Evolutionary conservation across 2,797 vertebrate species (phyloP).

Genomic region (Rachycentron canadum): DNA sequence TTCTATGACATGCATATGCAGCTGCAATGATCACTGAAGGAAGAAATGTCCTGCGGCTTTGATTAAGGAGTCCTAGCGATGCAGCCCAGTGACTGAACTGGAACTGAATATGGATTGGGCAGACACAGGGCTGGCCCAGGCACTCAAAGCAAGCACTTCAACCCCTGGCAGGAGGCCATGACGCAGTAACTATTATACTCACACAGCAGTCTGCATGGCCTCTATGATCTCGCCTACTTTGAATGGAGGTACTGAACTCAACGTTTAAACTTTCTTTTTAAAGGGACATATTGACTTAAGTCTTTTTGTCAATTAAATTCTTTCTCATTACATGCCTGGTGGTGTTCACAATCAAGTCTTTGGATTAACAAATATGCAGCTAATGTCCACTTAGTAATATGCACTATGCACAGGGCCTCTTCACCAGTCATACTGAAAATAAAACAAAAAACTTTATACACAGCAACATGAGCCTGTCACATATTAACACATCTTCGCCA

Average conservation of each 20-base stretch:
- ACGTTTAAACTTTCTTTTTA: conserved; percentile 32
- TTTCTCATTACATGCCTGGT: conserved; percentile 29
- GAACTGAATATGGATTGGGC: conserved; percentile 48
- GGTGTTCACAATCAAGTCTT: conserved; percentile 21
- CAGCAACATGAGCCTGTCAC: conserved; percentile 21
- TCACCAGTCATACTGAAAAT: conserved; percentile 42
- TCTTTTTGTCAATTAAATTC: conserved; percentile 16
- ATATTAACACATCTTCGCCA: conserved; percentile 36
- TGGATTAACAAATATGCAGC: conserved; percentile 32
- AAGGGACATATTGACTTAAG: conserved; percentile 25
- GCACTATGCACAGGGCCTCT: conserved; percentile 41
- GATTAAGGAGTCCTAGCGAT: conserved; percentile 42
- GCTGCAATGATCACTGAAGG: conserved; percentile 42
- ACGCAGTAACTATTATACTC: conserved; percentile 37
- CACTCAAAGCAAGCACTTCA: conserved; percentile 73
- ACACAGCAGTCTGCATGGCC: conserved; percentile 18
- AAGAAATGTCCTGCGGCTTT: conserved; percentile 31
- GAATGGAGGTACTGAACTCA: conserved; percentile 50
- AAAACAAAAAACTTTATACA: conserved; percentile 6
- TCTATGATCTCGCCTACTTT: conserved; percentile 32
- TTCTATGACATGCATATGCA: conserved; percentile 43
- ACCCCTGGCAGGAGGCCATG: conserved; percentile 47
- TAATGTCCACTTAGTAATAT: conserved; percentile 24
- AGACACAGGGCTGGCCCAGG: conserved; percentile 60
- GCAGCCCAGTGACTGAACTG: conserved; percentile 43